Base-by-base conservation (phyloP, 2,888 invertebrate species). In the Ctenicera cuprea region DNA sequence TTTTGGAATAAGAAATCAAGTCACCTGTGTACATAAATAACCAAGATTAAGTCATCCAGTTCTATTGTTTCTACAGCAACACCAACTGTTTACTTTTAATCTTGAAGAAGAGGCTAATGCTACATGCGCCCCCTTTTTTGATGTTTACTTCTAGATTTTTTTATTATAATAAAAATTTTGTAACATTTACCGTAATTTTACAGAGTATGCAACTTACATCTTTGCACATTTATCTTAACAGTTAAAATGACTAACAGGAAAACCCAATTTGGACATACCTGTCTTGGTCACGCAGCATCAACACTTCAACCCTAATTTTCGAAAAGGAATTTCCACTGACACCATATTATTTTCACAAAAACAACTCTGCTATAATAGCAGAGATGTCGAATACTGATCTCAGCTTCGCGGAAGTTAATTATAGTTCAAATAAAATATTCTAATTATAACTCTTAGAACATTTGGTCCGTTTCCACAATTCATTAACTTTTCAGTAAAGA, bases 401-500 rank as follows among this genome's bases (percentile, higher is more conserved):
- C 3, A 54, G 54, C 54, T 30, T 54, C 30, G 30, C 54, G 54
- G 54, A 54, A 54, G 54, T 54, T 54, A 54, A 54, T 54, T 54
- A 54, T 54, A 54, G 54, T 54, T 30, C 54, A 30, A 54, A 54
- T 54, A 54, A 54, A 54, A 54, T 54, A 54, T 54, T 54, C 54
- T 54, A 54, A 54, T 54, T 54, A 54, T 54, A 54, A 54, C 26
- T n/a, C 14, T 30, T 45, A 16, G 18, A 30, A 54, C n/a, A 54
- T 54, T 54, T 30, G 30, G 30, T 52, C 26, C 52, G 54, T 14
- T 54, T 54, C 52, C 54, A 30, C 54, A 54, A 22, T 30, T 54
- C 54, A 54, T 30, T 30, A 18, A 16, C 18, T 48, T 48, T 48
- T 48, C 5, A 18, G 16, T 5, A 48, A 14, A 20, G 14, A 48